Conservation (phyloP, 2,888 invertebrate genomes). For the Prenolepis imparis region DNA sequence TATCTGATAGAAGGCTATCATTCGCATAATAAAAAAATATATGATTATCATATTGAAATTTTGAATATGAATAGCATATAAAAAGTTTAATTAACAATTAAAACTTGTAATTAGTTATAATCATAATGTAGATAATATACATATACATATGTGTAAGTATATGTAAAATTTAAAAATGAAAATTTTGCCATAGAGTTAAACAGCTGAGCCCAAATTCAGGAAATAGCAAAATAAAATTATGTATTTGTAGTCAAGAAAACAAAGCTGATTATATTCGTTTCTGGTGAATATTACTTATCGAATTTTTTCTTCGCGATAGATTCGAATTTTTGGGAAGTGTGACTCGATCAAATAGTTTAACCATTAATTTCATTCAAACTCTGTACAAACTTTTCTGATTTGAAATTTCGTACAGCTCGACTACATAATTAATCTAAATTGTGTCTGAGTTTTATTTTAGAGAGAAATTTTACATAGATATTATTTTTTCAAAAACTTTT, state of each 20-base stretch:
- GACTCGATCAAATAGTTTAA: constrained; percentile 1
- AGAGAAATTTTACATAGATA: neutral
- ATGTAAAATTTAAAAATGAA: no score
- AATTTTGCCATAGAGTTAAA: neutral
- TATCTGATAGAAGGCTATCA: constrained; percentile 4
- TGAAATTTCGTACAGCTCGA: neutral
- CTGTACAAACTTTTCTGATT: neutral
- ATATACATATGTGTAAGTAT: neutral
- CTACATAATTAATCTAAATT: neutral
- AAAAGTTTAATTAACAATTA: constrained; percentile 7
- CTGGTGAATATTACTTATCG: neutral
- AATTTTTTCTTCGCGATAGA: neutral
- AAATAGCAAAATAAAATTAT: neutral
- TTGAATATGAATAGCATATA: constrained; percentile 1
- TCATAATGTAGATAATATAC: neutral
- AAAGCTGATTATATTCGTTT: neutral
- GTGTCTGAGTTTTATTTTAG: neutral
- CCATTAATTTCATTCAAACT: neutral
- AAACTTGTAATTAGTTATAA: constrained; percentile 10
- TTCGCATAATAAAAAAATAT: neutral
- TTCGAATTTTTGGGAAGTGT: neutral
- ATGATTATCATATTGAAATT: constrained; percentile 1
- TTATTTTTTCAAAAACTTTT: neutral
- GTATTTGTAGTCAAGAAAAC: neutral
- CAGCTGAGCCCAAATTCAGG: neutral